Base-by-base conservation (phyloP, 2,797 vertebrate genomes). In the Harpagifer antarcticus region DNA sequence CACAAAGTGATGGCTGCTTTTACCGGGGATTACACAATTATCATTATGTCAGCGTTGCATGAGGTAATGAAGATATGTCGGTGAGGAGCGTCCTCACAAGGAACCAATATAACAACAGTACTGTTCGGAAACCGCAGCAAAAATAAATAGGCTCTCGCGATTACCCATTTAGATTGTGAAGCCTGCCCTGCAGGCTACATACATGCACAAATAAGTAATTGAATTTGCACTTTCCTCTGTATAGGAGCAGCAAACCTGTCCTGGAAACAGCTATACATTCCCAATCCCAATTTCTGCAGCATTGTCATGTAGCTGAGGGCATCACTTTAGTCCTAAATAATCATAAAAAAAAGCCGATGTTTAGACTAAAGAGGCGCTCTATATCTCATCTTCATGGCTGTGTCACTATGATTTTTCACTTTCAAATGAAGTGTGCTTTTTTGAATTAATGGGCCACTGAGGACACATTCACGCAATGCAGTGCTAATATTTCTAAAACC, bases 101-200 rank as follows among this genome's bases (percentile, higher is more conserved):
- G 50, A 68, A 68, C 73, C 60, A 68, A 70, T 84, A 79, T 40
- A 79, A 81, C 44, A 79, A 81, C 44, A 43, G 40, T 52, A 72
- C 72, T 56, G 74, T 84, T 79, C 62, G 52, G n/a, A 70, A 78
- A 73, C 62, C 53, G n/a, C 12, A 62, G 78, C 76, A 78, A 82
- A 83, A 86, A 89, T 87, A 91, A 88, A 91, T 86, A 85, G 76
- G 45, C 78, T 77, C n/a, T n/a, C 0, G 33, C 61, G 72, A 94
- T 93, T 92, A 90, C 86, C n/a, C 87, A 92, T 94, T 93, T 94
- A 92, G 89, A 94, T 90, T 92, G 86, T 89, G 88, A 79, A 59
- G 72, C 75, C 78, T 62, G 79, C 83, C 88, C 82, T 83, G 77
- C 74, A 77, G 86, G 79, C 72, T 65, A 66, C 72, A 87, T 82